Conservation (phyloP, 2,113 vertebrate genomes). For the Otus sunia region DNA sequence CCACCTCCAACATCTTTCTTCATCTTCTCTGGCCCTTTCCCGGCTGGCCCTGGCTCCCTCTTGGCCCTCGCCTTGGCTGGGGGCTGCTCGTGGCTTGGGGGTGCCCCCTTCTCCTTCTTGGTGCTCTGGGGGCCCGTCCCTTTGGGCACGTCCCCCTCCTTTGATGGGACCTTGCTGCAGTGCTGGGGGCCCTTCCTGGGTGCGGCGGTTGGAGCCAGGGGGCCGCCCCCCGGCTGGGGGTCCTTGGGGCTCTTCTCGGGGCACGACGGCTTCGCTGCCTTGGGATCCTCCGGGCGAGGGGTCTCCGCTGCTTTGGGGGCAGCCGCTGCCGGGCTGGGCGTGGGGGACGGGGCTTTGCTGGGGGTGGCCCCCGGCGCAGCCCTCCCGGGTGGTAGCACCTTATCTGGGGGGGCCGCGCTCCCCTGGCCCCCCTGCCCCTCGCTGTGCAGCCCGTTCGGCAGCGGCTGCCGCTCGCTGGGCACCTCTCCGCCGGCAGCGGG, state of each 20-base stretch:
- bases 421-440: conserved; percentile 10
- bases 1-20: neutral
- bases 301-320: neutral
- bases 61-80: neutral
- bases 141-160: neutral
- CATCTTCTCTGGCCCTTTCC: neutral
- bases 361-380: neutral
- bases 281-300: neutral
- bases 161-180: neutral
- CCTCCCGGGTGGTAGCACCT: neutral
- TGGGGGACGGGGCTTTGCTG: neutral
- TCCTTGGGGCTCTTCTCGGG: neutral
- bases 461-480: conserved; percentile 26
- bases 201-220: neutral
- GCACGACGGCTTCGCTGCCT: neutral
- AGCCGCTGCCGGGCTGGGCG: neutral
- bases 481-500: conserved; percentile 54
- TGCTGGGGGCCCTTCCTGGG: neutral
- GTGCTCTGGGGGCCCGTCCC: neutral
- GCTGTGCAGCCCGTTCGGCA: conserved; percentile 30
- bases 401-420: neutral
- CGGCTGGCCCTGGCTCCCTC: neutral
- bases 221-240: fast-evolving
- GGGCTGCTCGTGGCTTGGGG: neutral
- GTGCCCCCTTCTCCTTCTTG: neutral